Evolutionary conservation across 2,888 invertebrate genomes (phyloP).

Genomic region (Cephus pulcher): DNA sequence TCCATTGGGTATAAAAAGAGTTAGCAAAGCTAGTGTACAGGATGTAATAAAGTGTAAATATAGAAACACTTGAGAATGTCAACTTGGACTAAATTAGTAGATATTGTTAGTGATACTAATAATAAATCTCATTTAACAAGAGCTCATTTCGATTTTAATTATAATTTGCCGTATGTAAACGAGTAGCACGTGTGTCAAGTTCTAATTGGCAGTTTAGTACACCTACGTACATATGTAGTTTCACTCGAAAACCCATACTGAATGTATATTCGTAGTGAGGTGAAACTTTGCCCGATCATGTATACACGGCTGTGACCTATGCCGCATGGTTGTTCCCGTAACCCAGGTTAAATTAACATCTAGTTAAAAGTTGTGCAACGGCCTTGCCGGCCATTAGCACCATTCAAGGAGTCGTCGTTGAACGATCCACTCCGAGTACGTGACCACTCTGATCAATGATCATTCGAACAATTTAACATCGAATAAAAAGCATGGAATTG

Average conservation of each 20-base stretch:
- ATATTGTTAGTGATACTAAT: neutral
- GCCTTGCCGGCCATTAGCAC: slow-evolving; percentile 9
- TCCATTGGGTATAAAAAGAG: neutral
- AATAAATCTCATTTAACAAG: neutral
- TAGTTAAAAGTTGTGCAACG: slow-evolving; percentile 6
- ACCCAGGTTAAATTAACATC: slow-evolving; percentile 8
- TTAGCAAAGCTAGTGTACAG: neutral
- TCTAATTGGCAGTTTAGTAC: neutral
- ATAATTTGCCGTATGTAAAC: neutral
- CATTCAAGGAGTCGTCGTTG: neutral
- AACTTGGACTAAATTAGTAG: neutral
- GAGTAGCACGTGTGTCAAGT: neutral
- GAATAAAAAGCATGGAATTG: neutral
- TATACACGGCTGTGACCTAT: neutral
- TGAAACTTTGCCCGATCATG: neutral
- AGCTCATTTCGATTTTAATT: neutral
- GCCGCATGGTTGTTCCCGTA: neutral
- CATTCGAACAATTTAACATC: neutral
- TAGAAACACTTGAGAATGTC: neutral
- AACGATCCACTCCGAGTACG: neutral
- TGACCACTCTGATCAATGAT: neutral
- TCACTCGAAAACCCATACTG: neutral
- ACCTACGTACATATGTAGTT: neutral
- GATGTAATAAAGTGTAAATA: neutral
- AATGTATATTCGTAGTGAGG: neutral